A percentile compares a stretch with the other conserved stretches of the same genome.
phyloP scores from a whole-genome alignment of 2,113 vertebrate genomes.

The Chloropsis hardwickii region DNA sequence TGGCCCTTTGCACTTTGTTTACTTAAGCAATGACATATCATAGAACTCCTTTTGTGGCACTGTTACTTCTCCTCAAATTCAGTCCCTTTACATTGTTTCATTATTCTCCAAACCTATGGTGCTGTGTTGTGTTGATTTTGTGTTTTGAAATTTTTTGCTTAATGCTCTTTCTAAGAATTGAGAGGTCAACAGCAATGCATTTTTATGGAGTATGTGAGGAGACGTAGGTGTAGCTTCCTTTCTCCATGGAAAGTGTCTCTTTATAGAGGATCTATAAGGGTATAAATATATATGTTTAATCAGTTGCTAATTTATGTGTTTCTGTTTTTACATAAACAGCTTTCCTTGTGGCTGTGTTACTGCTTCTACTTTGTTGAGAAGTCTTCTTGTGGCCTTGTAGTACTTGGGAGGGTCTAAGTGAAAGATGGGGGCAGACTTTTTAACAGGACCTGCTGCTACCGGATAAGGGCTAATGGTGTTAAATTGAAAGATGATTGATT shows the following conservation, averaged over 20 bases:
- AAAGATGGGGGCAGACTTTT: neutral
- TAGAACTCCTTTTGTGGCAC: neutral
- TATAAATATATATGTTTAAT: neutral
- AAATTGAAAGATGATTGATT: neutral
- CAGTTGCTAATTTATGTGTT: neutral
- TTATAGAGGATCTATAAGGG: neutral
- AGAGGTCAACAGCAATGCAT: neutral
- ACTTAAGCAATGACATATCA: neutral
- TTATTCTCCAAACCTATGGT: neutral
- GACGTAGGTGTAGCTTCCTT: neutral
- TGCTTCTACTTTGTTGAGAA: neutral
- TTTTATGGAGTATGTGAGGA: neutral
- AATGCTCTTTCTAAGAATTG: neutral
- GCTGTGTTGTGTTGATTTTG: accelerated
- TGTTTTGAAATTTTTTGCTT: neutral
- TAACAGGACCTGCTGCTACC: neutral
- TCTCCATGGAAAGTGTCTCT: neutral
- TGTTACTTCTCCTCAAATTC: neutral
- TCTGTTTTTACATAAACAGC: accelerated
- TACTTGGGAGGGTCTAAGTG: neutral
- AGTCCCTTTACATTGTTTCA: neutral
- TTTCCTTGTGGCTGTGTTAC: neutral
- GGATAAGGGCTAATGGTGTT: neutral
- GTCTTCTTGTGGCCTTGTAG: neutral
- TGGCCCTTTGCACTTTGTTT: neutral